These are phyloP conservation scores for Drosophila tropicalis DNA, from an alignment of 1,140 invertebrate genomes.

Conservation along the genomic window DNA sequence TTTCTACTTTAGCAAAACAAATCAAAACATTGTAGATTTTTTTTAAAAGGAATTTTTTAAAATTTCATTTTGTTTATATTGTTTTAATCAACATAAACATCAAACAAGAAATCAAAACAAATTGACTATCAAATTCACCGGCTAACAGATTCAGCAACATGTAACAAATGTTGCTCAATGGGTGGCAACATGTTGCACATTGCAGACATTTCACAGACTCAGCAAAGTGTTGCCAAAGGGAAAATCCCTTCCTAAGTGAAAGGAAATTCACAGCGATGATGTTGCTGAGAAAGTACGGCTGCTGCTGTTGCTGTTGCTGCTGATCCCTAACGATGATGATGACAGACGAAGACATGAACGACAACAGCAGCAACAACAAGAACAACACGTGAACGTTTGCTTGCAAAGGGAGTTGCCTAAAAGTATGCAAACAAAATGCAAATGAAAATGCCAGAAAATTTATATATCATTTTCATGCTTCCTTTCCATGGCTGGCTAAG, in stretches of 20 bases:
- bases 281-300: not conserved
- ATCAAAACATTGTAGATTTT: not conserved
- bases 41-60: not conserved
- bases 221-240: slow-evolving; percentile 40
- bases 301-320: not conserved
- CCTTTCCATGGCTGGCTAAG: slow-evolving; percentile 22
- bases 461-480: slow-evolving; percentile 65
- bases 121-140: not conserved
- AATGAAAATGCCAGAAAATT: slow-evolving; percentile 70
- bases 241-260: slow-evolving; percentile 2
- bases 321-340: slow-evolving; percentile 8
- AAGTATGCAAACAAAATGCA: slow-evolving; percentile 68
- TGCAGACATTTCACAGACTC: slow-evolving; percentile 49
- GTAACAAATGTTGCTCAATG: slow-evolving; percentile 31
- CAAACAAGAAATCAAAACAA: not conserved
- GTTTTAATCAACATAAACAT: not conserved
- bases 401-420: slow-evolving; percentile 14
- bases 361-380: not conserved
- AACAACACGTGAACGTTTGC: not conserved
- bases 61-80: not conserved
- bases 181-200: slow-evolving; percentile 51
- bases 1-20: no score
- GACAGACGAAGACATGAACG: slow-evolving; percentile 11
- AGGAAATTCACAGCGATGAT: not conserved
- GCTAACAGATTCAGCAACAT: slow-evolving; percentile 38